Base-by-base conservation (phyloP, 2,113 vertebrate species). In the Suncus etruscus region DNA sequence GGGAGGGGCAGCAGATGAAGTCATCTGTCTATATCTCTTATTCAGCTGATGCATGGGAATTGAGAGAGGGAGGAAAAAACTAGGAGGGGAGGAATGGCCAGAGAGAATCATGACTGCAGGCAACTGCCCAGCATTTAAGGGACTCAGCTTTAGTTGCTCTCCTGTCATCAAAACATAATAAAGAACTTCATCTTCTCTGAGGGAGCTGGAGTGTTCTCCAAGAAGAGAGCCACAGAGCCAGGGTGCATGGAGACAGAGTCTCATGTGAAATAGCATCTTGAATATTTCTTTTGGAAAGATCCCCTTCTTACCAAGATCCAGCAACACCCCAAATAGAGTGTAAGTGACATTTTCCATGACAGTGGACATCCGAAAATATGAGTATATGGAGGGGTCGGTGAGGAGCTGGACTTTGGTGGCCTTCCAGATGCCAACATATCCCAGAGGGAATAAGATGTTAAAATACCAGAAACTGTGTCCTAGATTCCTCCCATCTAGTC, bases 161-260 rank as follows among this genome's bases (percentile, higher is more conserved):
- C 27, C 63, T 66, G 24, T 72, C 70, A 31, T 39, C 45, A 25
- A 32, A 65, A 86, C 6, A n/a, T 31, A 66, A 3, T 20, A 45
- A n/a, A 4, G 0, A 27, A 9, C 7, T 8, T 0, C 25, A 12
- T 81, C 16, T 18, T 16, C 27, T 27, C 6, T 20, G 48, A 8
- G 32, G 29, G 66, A 66, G 12, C 6, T 1, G 22, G 0, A 8
- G 27, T 8, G 16, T 27, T 61, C 12, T 76, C 6, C 8, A 68
- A 66, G 25, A 81, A 27, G 32, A 39, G 32, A 29, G 24, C n/a
- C 1, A 0, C 0, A 32, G 9, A 20, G 18, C 15, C n/a, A 47
- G 45, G 22, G 0, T 29, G n/a, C 3, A 47, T 3, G 0, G 8
- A 2, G 2, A 2, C n/a, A 15, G 68, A 15, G 0, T 12, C 3